Evolutionary conservation across 2,888 invertebrate genomes (phyloP), one percentile per base, ranked within the genome.

Genomic region (Rhingia rostrata): DNA sequence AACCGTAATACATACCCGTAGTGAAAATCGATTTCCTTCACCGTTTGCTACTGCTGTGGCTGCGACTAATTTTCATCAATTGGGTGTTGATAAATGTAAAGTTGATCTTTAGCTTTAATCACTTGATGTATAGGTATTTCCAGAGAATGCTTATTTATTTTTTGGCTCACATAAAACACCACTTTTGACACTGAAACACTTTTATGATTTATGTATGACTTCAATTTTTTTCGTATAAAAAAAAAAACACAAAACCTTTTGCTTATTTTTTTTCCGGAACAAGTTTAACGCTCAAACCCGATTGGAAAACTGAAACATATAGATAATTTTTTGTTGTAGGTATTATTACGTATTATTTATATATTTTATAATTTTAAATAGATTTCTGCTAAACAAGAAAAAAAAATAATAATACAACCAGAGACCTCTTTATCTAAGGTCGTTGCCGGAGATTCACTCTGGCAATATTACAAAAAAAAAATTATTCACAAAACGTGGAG

Each of bases 401-500:
- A 22, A 22, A 22, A 22, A 22, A 22, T n/a, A n/a, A 22, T 22
- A 22, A 22, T 22, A 22, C 1, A 22, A 22, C 22, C 22, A 22
- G 80, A 74, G 79, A 84, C 70, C 84, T 70, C 54, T 61, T 74
- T 69, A 75, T 84, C 84, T 69, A 80, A 80, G 84, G 84, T 84
- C 83, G 64, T 64, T 58, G 83, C 32, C 41, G 49, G 69, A 60
- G 74, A 79, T 78, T 73, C 79, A 83, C 73, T 61, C 45, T 58
- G 43, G 41, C 9, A 49, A 54, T 39, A 64, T 53, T 32, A 49
- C 41, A 33, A 9, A 7, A 49, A 56, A 61, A 51, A 47, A 37
- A 51, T 12, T 9, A 35, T 37, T 39, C 43, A 66, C 51, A 81
- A 61, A 75, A 69, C 67, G 43, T 53, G 53, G 33, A 67, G 73